These are phyloP conservation scores for Mus minutoides DNA, from an alignment of 2,797 vertebrate genomes.

Conservation along the genomic window DNA sequence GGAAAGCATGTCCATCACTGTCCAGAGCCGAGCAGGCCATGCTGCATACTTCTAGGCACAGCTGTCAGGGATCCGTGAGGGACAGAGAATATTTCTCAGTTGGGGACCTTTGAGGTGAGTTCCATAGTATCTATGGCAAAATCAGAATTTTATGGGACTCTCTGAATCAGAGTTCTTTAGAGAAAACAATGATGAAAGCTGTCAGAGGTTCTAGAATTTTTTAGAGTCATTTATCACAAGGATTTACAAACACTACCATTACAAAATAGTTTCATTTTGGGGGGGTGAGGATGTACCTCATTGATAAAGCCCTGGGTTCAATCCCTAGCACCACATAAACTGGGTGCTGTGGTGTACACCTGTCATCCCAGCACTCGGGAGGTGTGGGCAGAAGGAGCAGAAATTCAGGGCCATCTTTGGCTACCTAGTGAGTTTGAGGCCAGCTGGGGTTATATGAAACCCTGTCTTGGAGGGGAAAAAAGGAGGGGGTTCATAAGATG, in stretches of 20 bases:
- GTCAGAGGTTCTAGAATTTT: background rate
- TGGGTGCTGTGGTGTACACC: background rate
- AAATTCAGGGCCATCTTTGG: background rate
- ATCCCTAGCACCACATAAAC: background rate
- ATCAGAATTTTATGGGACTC: constrained; percentile 17
- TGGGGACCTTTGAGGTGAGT: background rate
- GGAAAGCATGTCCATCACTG: background rate
- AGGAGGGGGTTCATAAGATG: background rate
- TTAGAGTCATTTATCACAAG: background rate
- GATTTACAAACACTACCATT: background rate
- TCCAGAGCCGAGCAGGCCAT: background rate
- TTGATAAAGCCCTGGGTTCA: background rate
- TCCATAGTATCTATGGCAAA: constrained; percentile 41
- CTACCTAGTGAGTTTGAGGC: background rate
- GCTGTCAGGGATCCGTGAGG: background rate
- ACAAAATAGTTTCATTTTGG: background rate
- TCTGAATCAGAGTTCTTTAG: background rate
- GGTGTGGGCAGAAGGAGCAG: background rate
- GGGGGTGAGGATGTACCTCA: background rate
- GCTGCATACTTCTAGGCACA: background rate
- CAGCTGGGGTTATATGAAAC: background rate
- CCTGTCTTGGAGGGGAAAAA: background rate
- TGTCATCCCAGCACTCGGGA: background rate
- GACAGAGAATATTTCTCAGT: background rate
- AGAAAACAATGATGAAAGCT: background rate